Percentiles rank a stretch among this genome's conserved stretches.
Evolutionary conservation across 2,888 invertebrate species (phyloP).

Genomic region (Julus scanicus): DNA sequence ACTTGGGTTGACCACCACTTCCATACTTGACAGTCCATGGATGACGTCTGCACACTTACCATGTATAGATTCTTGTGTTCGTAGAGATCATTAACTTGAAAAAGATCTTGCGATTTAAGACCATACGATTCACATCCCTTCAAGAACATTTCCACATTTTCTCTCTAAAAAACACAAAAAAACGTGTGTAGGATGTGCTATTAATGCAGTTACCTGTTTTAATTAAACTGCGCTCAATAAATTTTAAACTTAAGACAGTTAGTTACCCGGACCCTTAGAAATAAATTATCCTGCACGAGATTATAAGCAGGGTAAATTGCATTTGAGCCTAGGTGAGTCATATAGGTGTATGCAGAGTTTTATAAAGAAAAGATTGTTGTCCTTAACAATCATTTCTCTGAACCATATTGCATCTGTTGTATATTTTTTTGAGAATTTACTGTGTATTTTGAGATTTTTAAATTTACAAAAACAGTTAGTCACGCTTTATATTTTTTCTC

Average conservation of each 20-base stretch:
- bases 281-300: neutral
- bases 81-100: constrained; percentile 67
- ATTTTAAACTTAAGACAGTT: neutral
- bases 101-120: constrained; percentile 66
- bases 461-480: too few relatives aligned
- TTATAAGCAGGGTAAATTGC: neutral
- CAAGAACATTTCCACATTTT: constrained; percentile 66
- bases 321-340: neutral
- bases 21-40: neutral
- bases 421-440: too few relatives aligned
- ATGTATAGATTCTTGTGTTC: constrained; percentile 67
- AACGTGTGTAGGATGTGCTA: neutral
- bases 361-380: neutral
- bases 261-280: neutral
- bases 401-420: too few relatives aligned
- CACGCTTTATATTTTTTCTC: too few relatives aligned
- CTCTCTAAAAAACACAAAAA: constrained; percentile 62
- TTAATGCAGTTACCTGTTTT: constrained; percentile 25
- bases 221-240: neutral
- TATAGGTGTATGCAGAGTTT: neutral
- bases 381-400: too few relatives aligned
- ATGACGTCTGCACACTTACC: constrained; percentile 60
- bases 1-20: neutral
- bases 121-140: constrained; percentile 66
- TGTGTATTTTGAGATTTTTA: too few relatives aligned